These are phyloP conservation scores for Hesperia comma DNA, from an alignment of 2,888 invertebrate genomes.

Conservation along the genomic window DNA sequence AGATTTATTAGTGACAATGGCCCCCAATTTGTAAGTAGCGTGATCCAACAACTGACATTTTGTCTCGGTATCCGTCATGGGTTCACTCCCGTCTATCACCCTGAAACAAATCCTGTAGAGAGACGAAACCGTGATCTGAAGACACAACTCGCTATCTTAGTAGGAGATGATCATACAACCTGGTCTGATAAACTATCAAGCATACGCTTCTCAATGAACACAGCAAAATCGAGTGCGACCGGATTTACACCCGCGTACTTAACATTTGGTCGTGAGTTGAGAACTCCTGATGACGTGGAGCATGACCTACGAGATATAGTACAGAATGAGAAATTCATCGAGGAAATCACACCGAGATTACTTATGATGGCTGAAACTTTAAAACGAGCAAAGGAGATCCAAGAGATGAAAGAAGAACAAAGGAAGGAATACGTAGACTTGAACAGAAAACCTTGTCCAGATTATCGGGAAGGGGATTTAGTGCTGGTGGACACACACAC, in stretches of 20 bases:
- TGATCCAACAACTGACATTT: slow-evolving; percentile 44
- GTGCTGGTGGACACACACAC: too few relatives aligned
- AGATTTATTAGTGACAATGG: slow-evolving; percentile 47
- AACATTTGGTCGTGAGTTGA: slow-evolving; percentile 46
- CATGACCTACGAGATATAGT: slow-evolving; percentile 29
- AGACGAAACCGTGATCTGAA: slow-evolving; percentile 43
- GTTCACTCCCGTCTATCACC: slow-evolving; percentile 42
- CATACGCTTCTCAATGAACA: slow-evolving; percentile 61
- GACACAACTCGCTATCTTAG: slow-evolving; percentile 39
- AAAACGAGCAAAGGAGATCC: slow-evolving; percentile 27
- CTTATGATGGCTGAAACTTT: background rate
- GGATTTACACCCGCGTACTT: slow-evolving; percentile 43
- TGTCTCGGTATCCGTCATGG: slow-evolving; percentile 48
- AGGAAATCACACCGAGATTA: too few relatives aligned
- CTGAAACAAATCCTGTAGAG: slow-evolving; percentile 42
- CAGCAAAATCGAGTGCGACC: slow-evolving; percentile 37
- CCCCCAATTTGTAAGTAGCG: slow-evolving; percentile 37
- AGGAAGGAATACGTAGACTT: too few relatives aligned
- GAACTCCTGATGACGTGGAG: slow-evolving; percentile 40
- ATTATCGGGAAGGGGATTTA: background rate
- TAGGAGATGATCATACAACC: slow-evolving; percentile 42
- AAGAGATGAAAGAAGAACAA: slow-evolving; percentile 36
- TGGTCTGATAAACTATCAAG: slow-evolving; percentile 52
- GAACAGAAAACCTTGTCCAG: background rate
- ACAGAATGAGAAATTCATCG: background rate